Percentiles rank a stretch among this genome's conserved stretches.
phyloP scores from a whole-genome alignment of 2,888 invertebrate species.

The Eupithecia exiguata region DNA sequence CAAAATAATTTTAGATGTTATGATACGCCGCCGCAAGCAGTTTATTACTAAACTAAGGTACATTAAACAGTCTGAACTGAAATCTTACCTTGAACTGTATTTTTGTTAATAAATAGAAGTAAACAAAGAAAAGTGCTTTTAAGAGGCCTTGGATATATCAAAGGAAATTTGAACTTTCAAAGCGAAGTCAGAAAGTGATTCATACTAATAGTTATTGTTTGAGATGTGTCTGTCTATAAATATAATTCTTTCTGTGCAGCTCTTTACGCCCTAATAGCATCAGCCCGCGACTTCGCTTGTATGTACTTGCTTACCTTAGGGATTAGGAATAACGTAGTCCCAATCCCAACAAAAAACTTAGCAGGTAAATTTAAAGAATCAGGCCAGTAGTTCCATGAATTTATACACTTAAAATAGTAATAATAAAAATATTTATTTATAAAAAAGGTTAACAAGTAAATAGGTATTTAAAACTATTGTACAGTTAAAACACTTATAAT shows the following conservation, averaged over 20 bases:
- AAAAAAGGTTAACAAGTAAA: no score
- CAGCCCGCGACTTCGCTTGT: no score
- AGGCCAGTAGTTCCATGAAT: no score
- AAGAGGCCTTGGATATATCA: constrained; percentile 15
- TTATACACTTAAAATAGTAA: no score
- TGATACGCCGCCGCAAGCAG: not conserved
- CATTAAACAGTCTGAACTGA: not conserved
- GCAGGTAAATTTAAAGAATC: no score
- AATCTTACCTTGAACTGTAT: constrained; percentile 4
- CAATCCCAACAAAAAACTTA: no score
- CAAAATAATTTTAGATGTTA: not conserved
- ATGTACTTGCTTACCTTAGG: no score
- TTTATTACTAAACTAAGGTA: not conserved
- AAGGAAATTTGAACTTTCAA: constrained; percentile 12
- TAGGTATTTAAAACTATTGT: no score
- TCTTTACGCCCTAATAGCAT: not conserved
- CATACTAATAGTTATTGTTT: constrained; percentile 23
- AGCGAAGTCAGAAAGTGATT: constrained; percentile 22
- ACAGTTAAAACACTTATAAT: no score
- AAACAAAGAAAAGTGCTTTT: constrained; percentile 12
- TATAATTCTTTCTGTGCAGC: not conserved
- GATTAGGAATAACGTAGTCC: no score
- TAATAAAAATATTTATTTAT: no score
- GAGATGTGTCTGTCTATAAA: constrained; percentile 3
- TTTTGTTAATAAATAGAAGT: constrained; percentile 3